A percentile compares a stretch with the other conserved stretches of the same genome.
phyloP scores from a whole-genome alignment of 2,888 invertebrate genomes.

The Hipparchia sbordonii region DNA sequence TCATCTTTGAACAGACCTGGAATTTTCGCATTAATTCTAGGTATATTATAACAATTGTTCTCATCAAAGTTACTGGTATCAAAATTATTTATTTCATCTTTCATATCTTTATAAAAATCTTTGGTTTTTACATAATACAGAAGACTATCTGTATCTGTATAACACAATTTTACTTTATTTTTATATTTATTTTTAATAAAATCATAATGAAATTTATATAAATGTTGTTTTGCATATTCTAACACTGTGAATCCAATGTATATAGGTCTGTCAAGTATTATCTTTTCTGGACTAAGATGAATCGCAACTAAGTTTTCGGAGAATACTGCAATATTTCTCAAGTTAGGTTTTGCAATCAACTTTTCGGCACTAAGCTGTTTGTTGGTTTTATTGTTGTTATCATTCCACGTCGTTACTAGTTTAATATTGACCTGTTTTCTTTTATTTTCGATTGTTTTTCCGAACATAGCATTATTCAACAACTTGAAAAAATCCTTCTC shows the following conservation, averaged over 20 bases:
- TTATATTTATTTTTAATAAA: conserved; percentile 7
- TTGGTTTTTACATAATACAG: background rate
- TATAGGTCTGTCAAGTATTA: too few relatives aligned
- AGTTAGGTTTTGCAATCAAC: too few relatives aligned
- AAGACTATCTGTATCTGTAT: conserved; percentile 1
- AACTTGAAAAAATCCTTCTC: background rate
- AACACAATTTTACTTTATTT: conserved; percentile 3
- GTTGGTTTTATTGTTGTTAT: too few relatives aligned
- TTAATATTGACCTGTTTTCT: background rate
- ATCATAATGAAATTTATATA: conserved; percentile 5
- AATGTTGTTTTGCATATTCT: conserved; percentile 3
- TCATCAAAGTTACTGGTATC: background rate
- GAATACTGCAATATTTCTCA: too few relatives aligned
- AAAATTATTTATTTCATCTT: background rate
- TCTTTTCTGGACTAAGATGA: too few relatives aligned
- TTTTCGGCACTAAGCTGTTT: too few relatives aligned
- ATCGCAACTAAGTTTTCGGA: too few relatives aligned
- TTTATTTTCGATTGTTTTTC: conserved; percentile 2
- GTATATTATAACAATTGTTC: conserved; percentile 1
- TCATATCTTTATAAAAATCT: conserved; percentile 4
- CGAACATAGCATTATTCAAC: background rate
- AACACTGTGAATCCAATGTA: too few relatives aligned
- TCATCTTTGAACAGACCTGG: conserved; percentile 6
- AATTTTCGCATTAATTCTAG: conserved; percentile 4
- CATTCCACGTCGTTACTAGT: too few relatives aligned